Percentiles rank a stretch among this genome's conserved stretches.
Conservation (phyloP, 2,888 invertebrate genomes). For the Noctuana brunneofusca region DNA sequence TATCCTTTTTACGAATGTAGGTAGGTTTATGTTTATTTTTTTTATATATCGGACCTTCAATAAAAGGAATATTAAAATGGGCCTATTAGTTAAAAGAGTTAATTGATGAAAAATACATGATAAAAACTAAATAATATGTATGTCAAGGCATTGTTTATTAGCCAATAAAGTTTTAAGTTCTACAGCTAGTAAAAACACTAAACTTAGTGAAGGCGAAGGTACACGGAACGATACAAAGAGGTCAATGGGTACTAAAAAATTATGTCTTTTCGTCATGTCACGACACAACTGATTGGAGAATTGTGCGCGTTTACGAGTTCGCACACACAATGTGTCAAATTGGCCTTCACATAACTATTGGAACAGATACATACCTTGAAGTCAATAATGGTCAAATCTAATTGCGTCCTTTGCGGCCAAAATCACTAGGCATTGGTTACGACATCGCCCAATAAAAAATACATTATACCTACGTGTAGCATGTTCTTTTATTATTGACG, state of each 20-base stretch:
- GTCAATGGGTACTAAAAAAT: slow-evolving; percentile 38
- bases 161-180: slow-evolving; percentile 33
- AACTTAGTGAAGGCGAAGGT: slow-evolving; percentile 36
- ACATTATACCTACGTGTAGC: slow-evolving; percentile 23
- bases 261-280: slow-evolving; percentile 41
- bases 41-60: not conserved
- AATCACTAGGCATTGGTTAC: slow-evolving; percentile 11
- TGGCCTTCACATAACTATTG: slow-evolving; percentile 48
- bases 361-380: slow-evolving; percentile 37
- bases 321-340: slow-evolving; percentile 50
- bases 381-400: slow-evolving; percentile 36
- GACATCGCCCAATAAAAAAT: slow-evolving; percentile 20
- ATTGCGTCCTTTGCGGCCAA: slow-evolving; percentile 35
- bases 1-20: no score
- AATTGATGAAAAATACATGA: not conserved
- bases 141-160: slow-evolving; percentile 10
- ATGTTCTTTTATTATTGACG: slow-evolving; percentile 11
- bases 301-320: slow-evolving; percentile 27
- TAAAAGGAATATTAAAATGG: not conserved
- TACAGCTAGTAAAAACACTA: slow-evolving; percentile 33
- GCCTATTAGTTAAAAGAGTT: not conserved
- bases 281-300: slow-evolving; percentile 32
- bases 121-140: not conserved
- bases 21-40: not conserved
- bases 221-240: slow-evolving; percentile 29